These are phyloP conservation scores for Pasiphila rectangulata DNA, from an alignment of 2,888 invertebrate species.

Conservation along the genomic window DNA sequence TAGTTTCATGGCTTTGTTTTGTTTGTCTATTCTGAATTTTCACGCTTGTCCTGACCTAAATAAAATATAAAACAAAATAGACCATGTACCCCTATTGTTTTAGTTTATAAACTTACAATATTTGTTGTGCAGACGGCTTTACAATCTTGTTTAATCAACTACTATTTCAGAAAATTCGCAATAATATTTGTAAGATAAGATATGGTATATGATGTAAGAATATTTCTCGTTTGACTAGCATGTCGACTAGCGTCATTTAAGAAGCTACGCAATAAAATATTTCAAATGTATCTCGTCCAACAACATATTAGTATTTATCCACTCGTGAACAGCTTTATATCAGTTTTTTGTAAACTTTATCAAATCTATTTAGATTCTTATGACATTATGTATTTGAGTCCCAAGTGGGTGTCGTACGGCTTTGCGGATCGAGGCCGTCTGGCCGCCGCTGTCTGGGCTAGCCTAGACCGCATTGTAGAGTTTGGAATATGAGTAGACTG, in stretches of 20 bases:
- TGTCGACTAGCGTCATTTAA: too few species aligned
- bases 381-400: conserved; percentile 11
- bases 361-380: conserved; percentile 22
- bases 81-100: too few species aligned
- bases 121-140: too few species aligned
- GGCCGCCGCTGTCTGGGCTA: conserved; percentile 32
- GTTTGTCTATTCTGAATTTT: too few species aligned
- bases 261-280: background rate
- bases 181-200: background rate
- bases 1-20: too few species aligned
- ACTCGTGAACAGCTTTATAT: conserved; percentile 3
- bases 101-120: too few species aligned
- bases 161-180: background rate
- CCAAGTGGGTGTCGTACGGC: conserved; percentile 15
- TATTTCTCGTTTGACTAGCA: background rate
- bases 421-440: conserved; percentile 37
- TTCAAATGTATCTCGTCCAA: background rate
- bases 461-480: conserved; percentile 26
- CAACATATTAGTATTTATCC: too few species aligned
- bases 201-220: too few species aligned
- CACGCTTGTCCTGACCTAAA: background rate
- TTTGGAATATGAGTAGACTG: conserved; percentile 11
- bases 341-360: conserved; percentile 1
- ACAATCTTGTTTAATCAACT: too few species aligned
- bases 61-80: too few species aligned